These are phyloP conservation scores for Smutsia gigantea DNA, from an alignment of 2,797 vertebrate genomes.

Conservation along the genomic window DNA sequence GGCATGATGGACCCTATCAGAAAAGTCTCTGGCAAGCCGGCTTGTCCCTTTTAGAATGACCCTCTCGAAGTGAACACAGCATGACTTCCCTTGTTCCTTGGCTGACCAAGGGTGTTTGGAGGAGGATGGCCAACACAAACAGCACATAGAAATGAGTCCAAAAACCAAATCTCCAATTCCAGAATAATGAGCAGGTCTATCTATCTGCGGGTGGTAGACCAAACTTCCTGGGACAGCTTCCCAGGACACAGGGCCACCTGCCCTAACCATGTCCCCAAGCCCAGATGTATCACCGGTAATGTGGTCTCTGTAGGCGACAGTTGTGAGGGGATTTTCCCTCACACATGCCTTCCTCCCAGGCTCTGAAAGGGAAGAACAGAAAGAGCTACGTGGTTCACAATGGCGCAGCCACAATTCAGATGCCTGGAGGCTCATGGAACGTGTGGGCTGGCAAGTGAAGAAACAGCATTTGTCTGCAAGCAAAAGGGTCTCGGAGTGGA, in stretches of 20 bases:
- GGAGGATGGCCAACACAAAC: not conserved
- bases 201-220: constrained; percentile 3
- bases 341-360: not conserved
- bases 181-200: not conserved
- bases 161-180: constrained; percentile 46
- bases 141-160: constrained; percentile 53
- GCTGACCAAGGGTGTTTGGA: not conserved
- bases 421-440: not conserved
- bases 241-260: not conserved
- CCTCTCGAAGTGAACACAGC: not conserved
- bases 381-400: not conserved
- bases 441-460: not conserved
- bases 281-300: not conserved
- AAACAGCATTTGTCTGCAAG: not conserved
- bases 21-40: not conserved
- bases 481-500: not conserved
- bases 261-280: not conserved
- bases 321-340: not conserved
- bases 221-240: constrained; percentile 4
- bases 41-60: not conserved
- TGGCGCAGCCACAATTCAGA: not conserved
- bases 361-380: not conserved
- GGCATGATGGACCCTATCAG: not conserved
- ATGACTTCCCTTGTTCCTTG: not conserved
- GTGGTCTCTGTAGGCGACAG: not conserved